phyloP scores from a whole-genome alignment of 2,113 vertebrate genomes.

The Gymnobelideus leadbeateri region DNA sequence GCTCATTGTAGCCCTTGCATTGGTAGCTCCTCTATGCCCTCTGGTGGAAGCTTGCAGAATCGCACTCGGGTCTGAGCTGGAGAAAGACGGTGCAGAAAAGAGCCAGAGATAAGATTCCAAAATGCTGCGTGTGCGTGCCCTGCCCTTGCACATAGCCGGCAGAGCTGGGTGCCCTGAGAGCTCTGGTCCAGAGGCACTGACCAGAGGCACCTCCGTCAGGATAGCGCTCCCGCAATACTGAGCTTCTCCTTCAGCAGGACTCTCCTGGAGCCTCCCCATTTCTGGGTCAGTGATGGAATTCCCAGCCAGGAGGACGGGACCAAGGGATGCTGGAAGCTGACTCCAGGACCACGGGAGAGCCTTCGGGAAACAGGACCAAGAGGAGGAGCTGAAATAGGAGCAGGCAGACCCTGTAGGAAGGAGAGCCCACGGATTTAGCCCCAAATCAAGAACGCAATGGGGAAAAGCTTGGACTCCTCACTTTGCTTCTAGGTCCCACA shows the following conservation, averaged over 20 bases:
- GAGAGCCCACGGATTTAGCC: neutral
- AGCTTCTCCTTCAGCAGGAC: neutral
- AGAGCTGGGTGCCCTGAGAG: neutral
- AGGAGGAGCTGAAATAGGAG: too few species aligned
- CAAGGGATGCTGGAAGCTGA: too few species aligned
- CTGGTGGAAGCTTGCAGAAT: constrained; percentile 56
- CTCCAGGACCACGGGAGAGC: too few species aligned
- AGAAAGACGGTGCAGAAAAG: neutral
- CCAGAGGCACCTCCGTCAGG: too few species aligned
- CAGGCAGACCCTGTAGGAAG: neutral
- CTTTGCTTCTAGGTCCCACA: too few species aligned
- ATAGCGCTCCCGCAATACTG: too few species aligned
- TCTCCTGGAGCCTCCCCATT: neutral
- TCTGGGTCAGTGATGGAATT: too few species aligned
- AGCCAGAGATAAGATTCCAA: neutral
- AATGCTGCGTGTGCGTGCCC: neutral
- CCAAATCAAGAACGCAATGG: neutral
- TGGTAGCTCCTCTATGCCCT: constrained; percentile 16
- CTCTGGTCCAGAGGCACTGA: too few species aligned
- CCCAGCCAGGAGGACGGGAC: neutral
- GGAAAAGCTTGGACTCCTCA: neutral
- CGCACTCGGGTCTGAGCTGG: neutral
- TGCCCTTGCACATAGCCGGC: too few species aligned
- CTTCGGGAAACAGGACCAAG: too few species aligned
- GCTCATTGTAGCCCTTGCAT: too few species aligned